Conservation (phyloP, 2,113 vertebrate species). For the Donacobius atricapilla region DNA sequence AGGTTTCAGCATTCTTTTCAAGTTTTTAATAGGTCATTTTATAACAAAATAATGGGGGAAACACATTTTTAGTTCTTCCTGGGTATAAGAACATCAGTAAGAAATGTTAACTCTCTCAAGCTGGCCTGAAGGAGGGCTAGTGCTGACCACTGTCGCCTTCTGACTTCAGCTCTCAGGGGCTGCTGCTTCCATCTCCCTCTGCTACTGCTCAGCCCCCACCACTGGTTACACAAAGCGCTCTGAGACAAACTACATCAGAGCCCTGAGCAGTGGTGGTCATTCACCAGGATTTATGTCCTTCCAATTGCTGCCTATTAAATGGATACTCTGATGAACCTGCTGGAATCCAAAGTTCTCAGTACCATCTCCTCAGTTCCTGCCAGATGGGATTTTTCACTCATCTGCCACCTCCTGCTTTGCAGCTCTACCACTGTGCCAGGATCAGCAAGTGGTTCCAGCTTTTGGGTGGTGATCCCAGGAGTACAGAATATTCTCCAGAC, state of each 20-base stretch:
- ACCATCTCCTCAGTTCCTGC: not conserved
- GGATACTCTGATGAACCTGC: not conserved
- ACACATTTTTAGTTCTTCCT: not conserved
- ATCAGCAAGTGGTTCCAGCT: not conserved
- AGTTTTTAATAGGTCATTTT: not conserved
- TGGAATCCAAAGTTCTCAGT: not conserved
- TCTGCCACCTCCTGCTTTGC: not conserved
- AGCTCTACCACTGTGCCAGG: not conserved
- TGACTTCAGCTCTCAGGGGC: not conserved
- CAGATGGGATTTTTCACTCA: not conserved
- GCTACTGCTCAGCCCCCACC: not conserved
- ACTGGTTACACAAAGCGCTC: not conserved
- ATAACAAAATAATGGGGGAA: not conserved
- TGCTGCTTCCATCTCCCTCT: not conserved
- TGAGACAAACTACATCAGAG: not conserved
- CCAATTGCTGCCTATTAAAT: not conserved
- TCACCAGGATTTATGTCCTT: not conserved
- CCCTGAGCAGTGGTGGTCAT: not conserved
- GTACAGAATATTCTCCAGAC: not conserved
- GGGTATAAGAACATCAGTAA: not conserved
- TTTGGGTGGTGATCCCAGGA: not conserved
- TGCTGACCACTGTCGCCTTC: not conserved
- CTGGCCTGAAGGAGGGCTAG: not conserved
- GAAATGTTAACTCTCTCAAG: accelerated
- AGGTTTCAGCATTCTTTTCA: not conserved